Percentiles rank a stretch among this genome's conserved stretches.
phyloP scores from a whole-genome alignment of 2,797 vertebrate genomes.

The Alectoris magna region DNA sequence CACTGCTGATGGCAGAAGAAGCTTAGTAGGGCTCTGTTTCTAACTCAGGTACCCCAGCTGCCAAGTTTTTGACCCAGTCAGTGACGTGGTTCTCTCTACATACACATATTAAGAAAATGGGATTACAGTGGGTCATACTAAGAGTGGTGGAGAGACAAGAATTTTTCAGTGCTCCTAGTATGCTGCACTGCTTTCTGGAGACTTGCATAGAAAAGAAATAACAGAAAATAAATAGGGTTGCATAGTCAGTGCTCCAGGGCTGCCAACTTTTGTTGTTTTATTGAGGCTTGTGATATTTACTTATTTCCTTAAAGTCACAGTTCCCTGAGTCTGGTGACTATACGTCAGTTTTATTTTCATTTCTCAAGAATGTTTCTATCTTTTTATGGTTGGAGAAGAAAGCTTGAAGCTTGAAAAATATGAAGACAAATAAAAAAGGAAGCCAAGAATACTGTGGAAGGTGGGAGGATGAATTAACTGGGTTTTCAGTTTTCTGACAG shows the following conservation, averaged over 20 bases:
- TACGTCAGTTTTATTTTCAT: not conserved
- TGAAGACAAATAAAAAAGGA: constrained; percentile 15
- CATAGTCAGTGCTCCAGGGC: not conserved
- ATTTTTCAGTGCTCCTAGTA: not conserved
- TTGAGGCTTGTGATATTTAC: constrained; percentile 14
- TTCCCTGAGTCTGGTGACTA: not conserved
- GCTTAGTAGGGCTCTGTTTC: not conserved
- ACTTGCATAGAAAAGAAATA: constrained; percentile 5
- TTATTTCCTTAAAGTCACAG: not conserved
- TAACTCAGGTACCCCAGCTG: not conserved
- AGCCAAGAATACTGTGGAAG: not conserved
- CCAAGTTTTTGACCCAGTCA: not conserved
- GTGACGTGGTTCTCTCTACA: not conserved
- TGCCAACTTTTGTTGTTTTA: constrained; percentile 18
- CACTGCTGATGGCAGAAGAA: not conserved
- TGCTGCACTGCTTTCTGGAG: not conserved
- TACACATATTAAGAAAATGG: not conserved
- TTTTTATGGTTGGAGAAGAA: not conserved
- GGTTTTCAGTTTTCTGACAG: not conserved
- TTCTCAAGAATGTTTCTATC: not conserved
- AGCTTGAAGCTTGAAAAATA: constrained; percentile 26
- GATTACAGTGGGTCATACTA: not conserved
- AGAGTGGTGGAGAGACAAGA: not conserved
- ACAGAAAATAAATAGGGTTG: constrained; percentile 26
- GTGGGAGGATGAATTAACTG: not conserved